Base-by-base conservation (phyloP, 2,113 vertebrate species). In the Chaetorhynchus papuensis region DNA sequence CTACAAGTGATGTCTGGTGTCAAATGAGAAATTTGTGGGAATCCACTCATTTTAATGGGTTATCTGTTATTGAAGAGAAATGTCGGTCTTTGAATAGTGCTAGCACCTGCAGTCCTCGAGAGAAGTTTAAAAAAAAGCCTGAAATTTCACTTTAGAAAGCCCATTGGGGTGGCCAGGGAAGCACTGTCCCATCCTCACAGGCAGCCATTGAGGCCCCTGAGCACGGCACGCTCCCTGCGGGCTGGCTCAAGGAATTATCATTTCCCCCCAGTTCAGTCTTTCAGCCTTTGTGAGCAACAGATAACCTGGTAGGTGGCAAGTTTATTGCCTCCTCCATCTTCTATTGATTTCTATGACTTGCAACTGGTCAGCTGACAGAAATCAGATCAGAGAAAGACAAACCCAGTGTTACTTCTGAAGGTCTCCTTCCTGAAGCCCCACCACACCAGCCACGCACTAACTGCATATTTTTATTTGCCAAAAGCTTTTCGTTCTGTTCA, bases 211-310 rank as follows among this genome's bases (percentile, higher is more conserved):
- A 0, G 2, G 31, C 4, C 18, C 41, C 54, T 4, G 5, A 57
- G 47, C 41, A 30, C 0, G 0, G 72, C 30, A 68, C 0, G 0
- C 12, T 64, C 27, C 13, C 6, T 0, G 0, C 2, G 13, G n/a
- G 57, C 49, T 82, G 52, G 24, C n/a, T 91, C 30, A 20, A 83
- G 57, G 9, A 21, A 68, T 45, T 10, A 22, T 13, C 3, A 59
- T 42, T 76, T 79, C 54, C 37, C 15, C 1, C 1, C 7, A 16
- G 10, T 33, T 65, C 23, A 19, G 30, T 44, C 41, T 65, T 74
- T 35, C 41, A 72, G 72, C 15, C 15, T 39, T 24, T 70, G 41
- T 11, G 47, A 47, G n/a, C 1, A 10, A 57, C 70, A 71, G 9
- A 23, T 33, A 83, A 65, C 19, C n/a, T 33, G 20, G 6, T 7